Conservation (phyloP, 2,113 vertebrate species). For the Cyanocitta stelleri region DNA sequence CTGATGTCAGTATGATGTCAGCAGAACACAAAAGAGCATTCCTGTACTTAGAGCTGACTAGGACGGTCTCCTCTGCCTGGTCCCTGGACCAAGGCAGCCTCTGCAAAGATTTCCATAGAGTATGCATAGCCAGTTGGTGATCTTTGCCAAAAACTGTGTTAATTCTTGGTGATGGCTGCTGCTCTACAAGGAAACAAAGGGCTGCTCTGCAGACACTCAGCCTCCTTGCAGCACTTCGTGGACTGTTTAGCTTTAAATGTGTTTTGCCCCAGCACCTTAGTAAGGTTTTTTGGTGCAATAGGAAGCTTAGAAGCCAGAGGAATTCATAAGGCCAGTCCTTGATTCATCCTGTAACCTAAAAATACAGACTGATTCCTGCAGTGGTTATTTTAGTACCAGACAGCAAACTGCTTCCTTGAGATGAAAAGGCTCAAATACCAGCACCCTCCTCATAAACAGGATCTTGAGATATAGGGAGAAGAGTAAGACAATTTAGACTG, state of each 20-base stretch:
- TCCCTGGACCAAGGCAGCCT: not conserved
- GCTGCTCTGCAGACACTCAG: not conserved
- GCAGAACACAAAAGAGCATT: not conserved
- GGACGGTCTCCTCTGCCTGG: not conserved
- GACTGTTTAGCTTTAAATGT: not conserved
- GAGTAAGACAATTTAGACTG: constrained; percentile 37
- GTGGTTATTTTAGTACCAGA: constrained; percentile 60
- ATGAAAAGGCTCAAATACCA: constrained; percentile 60
- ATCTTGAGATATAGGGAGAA: constrained; percentile 44
- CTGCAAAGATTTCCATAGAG: not conserved
- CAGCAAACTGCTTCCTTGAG: constrained; percentile 69
- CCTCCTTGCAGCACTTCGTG: not conserved
- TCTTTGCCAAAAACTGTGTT: not conserved
- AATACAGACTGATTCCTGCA: constrained; percentile 63
- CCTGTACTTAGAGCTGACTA: not conserved
- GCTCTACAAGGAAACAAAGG: not conserved
- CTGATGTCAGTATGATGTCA: not conserved
- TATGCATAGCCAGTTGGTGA: not conserved
- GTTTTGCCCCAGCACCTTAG: not conserved
- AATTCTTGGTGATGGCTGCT: not conserved
- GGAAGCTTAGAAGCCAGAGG: constrained; percentile 48
- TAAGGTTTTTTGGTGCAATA: constrained; percentile 35
- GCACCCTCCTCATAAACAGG: constrained; percentile 58
- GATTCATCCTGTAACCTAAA: constrained; percentile 70
- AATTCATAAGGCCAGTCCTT: not conserved